Base-by-base conservation (phyloP, 64 coral and sea anemone species). In the Acropora tenuis region DNA sequence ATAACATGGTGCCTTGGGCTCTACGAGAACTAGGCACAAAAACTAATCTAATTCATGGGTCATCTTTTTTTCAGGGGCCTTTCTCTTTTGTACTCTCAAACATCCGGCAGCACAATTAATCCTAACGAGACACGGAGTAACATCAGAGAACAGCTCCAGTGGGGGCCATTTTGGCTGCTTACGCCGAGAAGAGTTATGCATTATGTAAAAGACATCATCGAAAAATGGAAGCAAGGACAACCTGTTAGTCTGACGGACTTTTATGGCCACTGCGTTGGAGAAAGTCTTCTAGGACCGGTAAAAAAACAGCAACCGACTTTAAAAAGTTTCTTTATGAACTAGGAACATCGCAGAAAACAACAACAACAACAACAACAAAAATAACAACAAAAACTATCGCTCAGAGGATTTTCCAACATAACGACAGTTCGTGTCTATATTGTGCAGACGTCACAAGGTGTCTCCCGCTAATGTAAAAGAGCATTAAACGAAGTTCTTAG, bases 201-300 rank as follows among this genome's bases (percentile, higher is more conserved):
- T 3, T 80, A 82, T 43, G 74, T 81, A 1, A 93, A 82, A 42
- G 77, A 82, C 2, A 61, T 93, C 42, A 47, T 74, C 8, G 63
- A 93, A 52, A 93, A 93, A 75, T 82, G 67, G 52, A 16, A 73
- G 42, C 78, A 73, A 49, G 92, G 86, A 4, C 57, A 88, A 2
- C 92, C 92, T 30, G 92, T 63, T 12, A 93, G 92, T 80, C 50
- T 88, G 47, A 93, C 92, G 13, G 92, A 93, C 73, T 58, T 93
- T 57, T 87, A 88, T 81, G 92, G 92, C n/a, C 80, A 88, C 50
- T 81, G 67, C 17, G 76, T 93, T 48, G 92, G 86, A 44, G 92
- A 93, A 17, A 89, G 76, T 8, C 41, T 93, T 12, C 86, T 93
- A 40, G 80, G 80, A 50, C 69, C 48, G 78, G 92, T 93, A 61